phyloP scores from a whole-genome alignment of 1,140 invertebrate genomes.

The Cyclargus thomasi region DNA sequence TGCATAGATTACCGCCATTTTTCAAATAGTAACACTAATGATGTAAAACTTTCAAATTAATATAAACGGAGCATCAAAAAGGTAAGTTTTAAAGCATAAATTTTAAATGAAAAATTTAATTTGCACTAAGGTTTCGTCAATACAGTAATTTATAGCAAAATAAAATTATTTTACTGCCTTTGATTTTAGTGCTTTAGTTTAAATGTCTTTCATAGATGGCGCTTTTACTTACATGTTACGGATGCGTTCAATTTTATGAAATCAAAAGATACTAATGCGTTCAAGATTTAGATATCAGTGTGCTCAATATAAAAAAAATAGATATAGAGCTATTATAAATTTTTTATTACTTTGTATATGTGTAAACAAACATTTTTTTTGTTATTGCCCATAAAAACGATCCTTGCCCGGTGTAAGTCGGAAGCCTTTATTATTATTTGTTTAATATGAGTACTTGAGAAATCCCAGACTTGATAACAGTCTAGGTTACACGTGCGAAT shows the following conservation, averaged over 20 bases:
- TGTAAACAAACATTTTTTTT: too few species aligned
- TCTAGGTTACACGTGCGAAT: conserved; percentile 14
- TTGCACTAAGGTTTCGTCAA: too few species aligned
- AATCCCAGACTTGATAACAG: neutral
- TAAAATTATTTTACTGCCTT: neutral
- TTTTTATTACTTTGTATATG: too few species aligned
- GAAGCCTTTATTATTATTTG: neutral
- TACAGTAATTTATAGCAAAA: neutral
- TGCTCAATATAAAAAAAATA: too few species aligned
- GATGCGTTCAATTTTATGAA: neutral
- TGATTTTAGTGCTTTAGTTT: neutral
- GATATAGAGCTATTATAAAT: too few species aligned
- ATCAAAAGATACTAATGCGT: neutral
- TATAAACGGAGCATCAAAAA: too few species aligned
- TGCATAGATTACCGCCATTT: conserved; percentile 32
- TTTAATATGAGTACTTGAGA: neutral
- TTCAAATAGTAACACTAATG: conserved; percentile 14
- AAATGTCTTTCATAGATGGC: neutral
- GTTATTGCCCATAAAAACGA: too few species aligned
- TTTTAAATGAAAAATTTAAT: too few species aligned
- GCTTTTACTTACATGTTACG: neutral
- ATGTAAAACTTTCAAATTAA: neutral
- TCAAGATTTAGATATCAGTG: too few species aligned
- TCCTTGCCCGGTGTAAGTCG: neutral
- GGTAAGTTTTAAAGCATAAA: too few species aligned